phyloP scores from a whole-genome alignment of 2,113 vertebrate genomes.

The Trogon surrucura region DNA sequence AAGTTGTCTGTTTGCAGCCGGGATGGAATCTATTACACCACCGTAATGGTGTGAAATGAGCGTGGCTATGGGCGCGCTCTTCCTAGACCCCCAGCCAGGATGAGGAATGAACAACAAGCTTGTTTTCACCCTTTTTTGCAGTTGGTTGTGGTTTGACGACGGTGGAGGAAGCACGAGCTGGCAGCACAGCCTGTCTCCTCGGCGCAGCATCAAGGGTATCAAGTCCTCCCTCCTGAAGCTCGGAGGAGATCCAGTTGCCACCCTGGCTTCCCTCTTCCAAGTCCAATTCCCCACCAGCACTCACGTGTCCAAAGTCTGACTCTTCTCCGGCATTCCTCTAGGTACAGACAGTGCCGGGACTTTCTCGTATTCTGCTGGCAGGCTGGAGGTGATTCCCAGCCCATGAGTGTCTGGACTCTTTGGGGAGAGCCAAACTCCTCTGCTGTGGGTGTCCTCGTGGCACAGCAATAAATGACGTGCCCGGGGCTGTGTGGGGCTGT shows the following conservation, averaged over 20 bases:
- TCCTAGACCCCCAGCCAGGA: not conserved
- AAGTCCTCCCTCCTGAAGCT: not conserved
- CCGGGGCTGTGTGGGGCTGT: not conserved
- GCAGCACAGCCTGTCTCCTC: not conserved
- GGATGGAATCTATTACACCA: not conserved
- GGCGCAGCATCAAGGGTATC: rapidly evolving
- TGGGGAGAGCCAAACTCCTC: not conserved
- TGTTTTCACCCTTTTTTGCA: not conserved
- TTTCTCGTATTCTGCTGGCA: not conserved
- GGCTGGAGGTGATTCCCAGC: not conserved
- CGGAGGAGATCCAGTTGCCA: not conserved
- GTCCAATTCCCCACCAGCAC: not conserved
- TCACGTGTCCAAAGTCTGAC: not conserved
- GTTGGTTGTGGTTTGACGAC: rapidly evolving
- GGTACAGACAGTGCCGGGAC: not conserved
- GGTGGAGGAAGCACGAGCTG: rapidly evolving
- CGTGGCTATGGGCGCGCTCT: not conserved
- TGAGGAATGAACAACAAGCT: not conserved
- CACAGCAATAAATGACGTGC: not conserved
- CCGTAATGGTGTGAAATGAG: not conserved
- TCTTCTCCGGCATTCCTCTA: not conserved
- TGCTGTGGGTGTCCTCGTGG: not conserved
- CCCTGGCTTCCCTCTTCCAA: not conserved
- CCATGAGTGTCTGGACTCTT: not conserved
- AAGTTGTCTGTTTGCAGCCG: slow-evolving; percentile 6